Percentiles rank a stretch among this genome's conserved stretches.
Evolutionary conservation across 2,797 vertebrate genomes (phyloP).

Genomic region (Eulemur albifrons): DNA sequence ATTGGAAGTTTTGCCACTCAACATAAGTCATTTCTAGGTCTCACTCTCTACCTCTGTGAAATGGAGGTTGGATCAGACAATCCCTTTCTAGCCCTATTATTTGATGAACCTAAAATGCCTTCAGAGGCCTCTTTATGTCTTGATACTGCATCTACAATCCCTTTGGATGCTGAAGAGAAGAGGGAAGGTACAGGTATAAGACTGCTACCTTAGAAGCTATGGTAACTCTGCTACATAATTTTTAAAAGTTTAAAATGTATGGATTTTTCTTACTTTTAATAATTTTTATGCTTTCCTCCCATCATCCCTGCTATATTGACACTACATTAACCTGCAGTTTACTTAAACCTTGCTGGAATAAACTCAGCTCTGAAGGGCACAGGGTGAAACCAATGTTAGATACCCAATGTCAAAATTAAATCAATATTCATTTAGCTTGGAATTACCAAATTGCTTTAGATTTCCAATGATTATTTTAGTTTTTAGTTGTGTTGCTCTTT

Average conservation of each 20-base stretch:
- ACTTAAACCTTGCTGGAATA: constrained; percentile 47
- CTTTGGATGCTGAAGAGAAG: neutral
- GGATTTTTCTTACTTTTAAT: neutral
- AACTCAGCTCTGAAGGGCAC: constrained; percentile 40
- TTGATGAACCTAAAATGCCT: neutral
- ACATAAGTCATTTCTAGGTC: neutral
- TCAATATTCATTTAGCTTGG: constrained; percentile 41
- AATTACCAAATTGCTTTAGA: neutral
- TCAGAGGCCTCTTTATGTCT: neutral
- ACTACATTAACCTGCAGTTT: constrained; percentile 54
- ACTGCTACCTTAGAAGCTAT: neutral
- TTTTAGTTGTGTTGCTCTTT: constrained; percentile 38
- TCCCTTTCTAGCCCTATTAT: neutral
- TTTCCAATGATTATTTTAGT: neutral
- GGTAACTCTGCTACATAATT: neutral
- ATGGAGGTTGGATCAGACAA: neutral
- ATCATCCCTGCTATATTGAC: neutral
- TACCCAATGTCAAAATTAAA: constrained; percentile 43
- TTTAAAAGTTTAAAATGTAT: constrained; percentile 40
- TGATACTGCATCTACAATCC: neutral
- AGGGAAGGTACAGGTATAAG: neutral
- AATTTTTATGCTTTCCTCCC: neutral
- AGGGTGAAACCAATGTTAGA: constrained; percentile 54
- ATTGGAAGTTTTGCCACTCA: neutral
- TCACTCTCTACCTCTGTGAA: neutral